Evolutionary conservation across 2,888 invertebrate genomes (phyloP), one percentile per base, ranked within the genome.

Genomic region (Yponomeuta plumbellus): DNA sequence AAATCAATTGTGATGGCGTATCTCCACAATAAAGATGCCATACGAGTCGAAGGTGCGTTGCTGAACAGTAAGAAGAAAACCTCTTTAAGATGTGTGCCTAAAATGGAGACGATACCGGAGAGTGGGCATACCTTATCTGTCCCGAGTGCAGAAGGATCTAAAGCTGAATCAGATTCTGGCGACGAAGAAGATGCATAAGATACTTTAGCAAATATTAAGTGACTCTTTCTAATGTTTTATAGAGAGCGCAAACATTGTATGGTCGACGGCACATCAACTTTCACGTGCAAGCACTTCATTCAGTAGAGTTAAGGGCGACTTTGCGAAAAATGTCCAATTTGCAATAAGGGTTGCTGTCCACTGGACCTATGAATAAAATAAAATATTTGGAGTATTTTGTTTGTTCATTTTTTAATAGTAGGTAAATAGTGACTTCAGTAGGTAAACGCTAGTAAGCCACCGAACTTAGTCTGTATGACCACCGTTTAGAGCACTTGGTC

Each of bases 101-200:
- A 80, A 78, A 79, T 86, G 80, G 81, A 86, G 73, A 84, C 85
- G 8, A 85, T 85, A 65, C 66, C 74, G 58, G 85, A 86, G 75
- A 77, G 76, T 56, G 77, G 81, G 74, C 76, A 75, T 66, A 77
- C 78, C 68, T 69, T 70, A 63, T 61, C 75, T 13, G 77, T 76
- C 69, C 72, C 73, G 26, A 70, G 68, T 56, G 34, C 65, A n/a
- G 59, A 59, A 23, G 23, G 10, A 1, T 21, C n/a, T 13, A 10
- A 20, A 58, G 22, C 23, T 59, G 11, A 59, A 59, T 52, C 13
- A 22, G 22, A 59, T 22, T 52, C 44, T 13, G 23, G 59, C 22
- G 59, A 59, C 59, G n/a, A 23, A 11, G 22, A 58, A 11, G 59
- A 59, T 59, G 22, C 44, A 52, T 4, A 22, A 59, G 13, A 23